Evolutionary conservation across 2,888 invertebrate species (phyloP).

Genomic region (Arge pagana): DNA sequence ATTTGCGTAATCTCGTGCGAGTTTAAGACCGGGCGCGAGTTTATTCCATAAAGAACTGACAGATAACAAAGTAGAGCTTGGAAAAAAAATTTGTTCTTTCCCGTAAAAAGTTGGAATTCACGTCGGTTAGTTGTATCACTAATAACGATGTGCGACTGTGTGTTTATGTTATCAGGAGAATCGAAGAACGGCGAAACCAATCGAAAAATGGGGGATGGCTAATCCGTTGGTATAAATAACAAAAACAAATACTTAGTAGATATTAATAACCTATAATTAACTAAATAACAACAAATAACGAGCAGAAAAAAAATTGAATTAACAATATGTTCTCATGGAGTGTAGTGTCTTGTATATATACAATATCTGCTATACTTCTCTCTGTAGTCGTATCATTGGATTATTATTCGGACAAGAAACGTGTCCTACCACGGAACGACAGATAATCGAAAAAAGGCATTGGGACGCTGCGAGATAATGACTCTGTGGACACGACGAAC

Average conservation of each 20-base stretch:
- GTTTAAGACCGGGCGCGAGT: not conserved
- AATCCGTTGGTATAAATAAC: conserved; percentile 37
- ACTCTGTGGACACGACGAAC: too few relatives aligned
- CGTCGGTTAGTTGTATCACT: conserved; percentile 24
- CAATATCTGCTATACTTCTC: conserved; percentile 50
- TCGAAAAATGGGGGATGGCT: conserved; percentile 28
- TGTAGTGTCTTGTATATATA: conserved; percentile 58
- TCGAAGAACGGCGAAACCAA: conserved; percentile 20
- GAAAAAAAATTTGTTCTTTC: not conserved
- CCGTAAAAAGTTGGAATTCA: conserved; percentile 21
- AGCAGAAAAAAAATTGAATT: conserved; percentile 48
- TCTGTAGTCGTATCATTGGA: conserved; percentile 46
- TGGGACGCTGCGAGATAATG: not conserved
- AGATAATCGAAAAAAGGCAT: conserved; percentile 3
- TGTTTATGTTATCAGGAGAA: conserved; percentile 4
- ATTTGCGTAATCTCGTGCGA: not conserved
- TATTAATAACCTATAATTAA: conserved; percentile 40
- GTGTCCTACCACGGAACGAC: not conserved
- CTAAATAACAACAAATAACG: conserved; percentile 48
- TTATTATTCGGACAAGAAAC: conserved; percentile 27
- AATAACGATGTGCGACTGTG: conserved; percentile 6
- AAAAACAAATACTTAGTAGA: conserved; percentile 38
- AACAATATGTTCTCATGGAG: conserved; percentile 56
- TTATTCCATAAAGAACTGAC: not conserved
- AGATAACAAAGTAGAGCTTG: not conserved